Base-by-base conservation (phyloP, 2,113 vertebrate species). In the Pygoscelis adeliae region DNA sequence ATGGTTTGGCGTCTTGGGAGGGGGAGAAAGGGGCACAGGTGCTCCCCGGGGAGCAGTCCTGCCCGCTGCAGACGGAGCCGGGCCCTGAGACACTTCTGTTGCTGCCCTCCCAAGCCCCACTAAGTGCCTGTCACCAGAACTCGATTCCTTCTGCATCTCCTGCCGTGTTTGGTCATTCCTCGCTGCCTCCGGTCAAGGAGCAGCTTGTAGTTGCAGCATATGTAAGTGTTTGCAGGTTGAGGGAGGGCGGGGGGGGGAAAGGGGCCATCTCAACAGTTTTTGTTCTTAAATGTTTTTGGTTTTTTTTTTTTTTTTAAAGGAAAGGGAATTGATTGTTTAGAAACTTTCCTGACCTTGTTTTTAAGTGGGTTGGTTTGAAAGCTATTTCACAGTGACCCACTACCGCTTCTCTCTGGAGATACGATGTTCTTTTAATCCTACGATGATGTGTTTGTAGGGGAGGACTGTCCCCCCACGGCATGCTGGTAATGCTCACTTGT, bases 101-200 rank as follows among this genome's bases (percentile, higher is more conserved):
- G 90, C 94, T 89, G 96, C 94, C 96, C 96, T 94, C 89, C 94
- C 70, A 90, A 96, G 88, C 96, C 97, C 95, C 92, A 96, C 95
- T 95, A 98, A 98, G 97, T 98, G 96, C 98, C 97, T 98, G 96
- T 96, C 96, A 97, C 97, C 95, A 90, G 91, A 94, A 96, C 92
- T 96, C 84, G 4, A 87, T 95, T 95, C 95, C 96, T 97, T 96
- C 90, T 96, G 95, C 95, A 92, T 92, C 89, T 88, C 89, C 95
- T 96, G 90, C 87, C 76, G 32, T 91, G 90, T 94, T 92, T 78
- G 96, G 94, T 96, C 96, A 93, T 97, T 97, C 96, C 92, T 95
- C 0, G 71, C 83, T 94, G 88, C 80, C 70, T 96, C 94, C 50
- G 0, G 11, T 66, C 63, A 21, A 70, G 94, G 93, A 93, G 87